Percentiles rank a stretch among this genome's conserved stretches.
Evolutionary conservation across 2,113 vertebrate genomes (phyloP).

Genomic region (Oplegnathus fasciatus): DNA sequence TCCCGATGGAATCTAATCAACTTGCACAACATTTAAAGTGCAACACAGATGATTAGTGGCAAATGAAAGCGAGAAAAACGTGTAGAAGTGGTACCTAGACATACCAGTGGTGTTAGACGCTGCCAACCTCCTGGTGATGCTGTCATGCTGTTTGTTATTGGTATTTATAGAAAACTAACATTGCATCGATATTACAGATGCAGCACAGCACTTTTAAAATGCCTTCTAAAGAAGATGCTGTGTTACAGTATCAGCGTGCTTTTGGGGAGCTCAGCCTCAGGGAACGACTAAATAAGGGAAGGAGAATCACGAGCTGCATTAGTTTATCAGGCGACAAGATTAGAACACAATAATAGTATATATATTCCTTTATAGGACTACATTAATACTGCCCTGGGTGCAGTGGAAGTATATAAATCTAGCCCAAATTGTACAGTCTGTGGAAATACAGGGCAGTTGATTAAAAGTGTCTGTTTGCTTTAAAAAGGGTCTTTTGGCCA

Average conservation of each 20-base stretch:
- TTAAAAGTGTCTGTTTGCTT: neutral
- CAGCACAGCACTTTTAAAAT: neutral
- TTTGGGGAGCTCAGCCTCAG: constrained; percentile 69
- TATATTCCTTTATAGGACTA: constrained; percentile 7
- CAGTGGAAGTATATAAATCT: constrained; percentile 15
- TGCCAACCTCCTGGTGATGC: constrained; percentile 17
- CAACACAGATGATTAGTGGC: neutral
- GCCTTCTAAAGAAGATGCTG: neutral
- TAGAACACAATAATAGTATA: constrained; percentile 23
- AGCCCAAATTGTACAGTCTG: constrained; percentile 23
- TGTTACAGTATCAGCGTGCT: constrained; percentile 28
- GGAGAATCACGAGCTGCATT: constrained; percentile 32
- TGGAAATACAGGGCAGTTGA: constrained; percentile 10
- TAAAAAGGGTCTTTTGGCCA: constrained; percentile 1
- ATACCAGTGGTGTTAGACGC: neutral
- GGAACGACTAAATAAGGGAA: constrained; percentile 33
- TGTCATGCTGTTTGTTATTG: neutral
- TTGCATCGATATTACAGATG: neutral
- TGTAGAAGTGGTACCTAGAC: neutral
- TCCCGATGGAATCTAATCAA: neutral
- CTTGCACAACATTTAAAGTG: neutral
- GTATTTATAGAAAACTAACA: constrained; percentile 20
- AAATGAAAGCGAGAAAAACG: constrained; percentile 2
- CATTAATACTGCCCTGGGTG: constrained; percentile 31
- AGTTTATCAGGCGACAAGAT: constrained; percentile 20